Base-by-base conservation (phyloP, 2,113 vertebrate genomes). In the Phrynocephalus versicolor region DNA sequence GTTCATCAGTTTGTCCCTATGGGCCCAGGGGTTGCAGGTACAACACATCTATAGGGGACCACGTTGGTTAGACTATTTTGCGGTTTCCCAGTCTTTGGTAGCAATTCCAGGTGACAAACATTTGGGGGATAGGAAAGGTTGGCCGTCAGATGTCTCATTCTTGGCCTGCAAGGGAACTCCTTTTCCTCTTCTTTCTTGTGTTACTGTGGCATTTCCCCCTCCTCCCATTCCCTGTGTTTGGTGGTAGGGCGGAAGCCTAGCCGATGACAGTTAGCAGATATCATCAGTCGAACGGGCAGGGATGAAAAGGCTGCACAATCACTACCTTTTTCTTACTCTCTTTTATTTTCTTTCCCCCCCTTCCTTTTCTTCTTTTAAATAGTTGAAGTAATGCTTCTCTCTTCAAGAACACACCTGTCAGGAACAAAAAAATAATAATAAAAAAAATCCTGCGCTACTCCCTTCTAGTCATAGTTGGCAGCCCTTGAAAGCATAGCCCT, bases 291-390 rank as follows among this genome's bases (percentile, higher is more conserved):
- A 81, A 90, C 90, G 91, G 87, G 90, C 88, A 88, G 84, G 83
- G 91, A 95, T 94, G 88, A 94, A 95, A 94, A 94, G 82, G 1
- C 89, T 91, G 65, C 30, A 78, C 85, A 85, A 83, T 45, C 70
- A 37, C 82, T 23, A 33, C 45, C 86, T 88, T 73, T 33, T 35
- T 73, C 35, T 73, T 39, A 2, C 19, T 23, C 89, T 25, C 58
- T 73, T 71, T 86, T 79, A 8, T 71, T 64, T 58, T n/a, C 0
- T 0, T 51, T 76, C 81, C 0, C 0, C 41, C 82, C 69, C 25
- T 37, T 84, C 0, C 0, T 57, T 77, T 37, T 35, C 13, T 82
- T 75, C 27, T n/a, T n/a, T 14, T 45, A 74, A 41, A 25, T 78
- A 0, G 0, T 81, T 1, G 39, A 88, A 79, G 1, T 0, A 93